Conservation (phyloP, 2,797 vertebrate species). For the Paratrypauchen microcephalus region DNA sequence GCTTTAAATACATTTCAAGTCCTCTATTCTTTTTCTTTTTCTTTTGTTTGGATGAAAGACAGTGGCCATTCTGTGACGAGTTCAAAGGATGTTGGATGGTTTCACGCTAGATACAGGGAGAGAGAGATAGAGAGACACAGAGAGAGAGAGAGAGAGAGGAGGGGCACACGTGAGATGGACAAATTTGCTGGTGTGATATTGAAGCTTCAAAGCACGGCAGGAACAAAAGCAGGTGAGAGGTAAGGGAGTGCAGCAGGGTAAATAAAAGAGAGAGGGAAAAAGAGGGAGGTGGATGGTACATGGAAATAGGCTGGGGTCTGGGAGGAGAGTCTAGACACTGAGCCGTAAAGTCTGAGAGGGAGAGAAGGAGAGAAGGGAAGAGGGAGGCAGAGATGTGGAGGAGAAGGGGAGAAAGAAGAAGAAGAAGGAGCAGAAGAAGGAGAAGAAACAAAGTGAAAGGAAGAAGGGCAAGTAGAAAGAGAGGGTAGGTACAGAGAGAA, state of each 20-base stretch:
- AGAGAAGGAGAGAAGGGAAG: background rate
- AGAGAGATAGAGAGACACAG: too few species aligned
- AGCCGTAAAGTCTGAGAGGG: slow-evolving; percentile 9
- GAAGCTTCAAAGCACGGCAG: slow-evolving; percentile 64
- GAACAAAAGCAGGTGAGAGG: slow-evolving; percentile 61
- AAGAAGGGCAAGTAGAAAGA: too few species aligned
- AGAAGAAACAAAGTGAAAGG: too few species aligned
- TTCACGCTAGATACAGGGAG: slow-evolving; percentile 4
- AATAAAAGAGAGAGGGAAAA: slow-evolving; percentile 51
- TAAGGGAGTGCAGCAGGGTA: background rate
- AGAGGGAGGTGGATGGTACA: slow-evolving; percentile 33
- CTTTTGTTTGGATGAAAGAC: slow-evolving; percentile 65
- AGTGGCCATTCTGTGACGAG: slow-evolving; percentile 62
- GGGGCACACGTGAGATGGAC: slow-evolving; percentile 39
- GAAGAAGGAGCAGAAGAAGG: too few species aligned
- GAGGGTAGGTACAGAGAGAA: too few species aligned
- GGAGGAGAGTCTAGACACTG: slow-evolving; percentile 43
- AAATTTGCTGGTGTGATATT: slow-evolving; percentile 57
- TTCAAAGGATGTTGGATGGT: slow-evolving; percentile 64
- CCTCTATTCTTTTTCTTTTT: slow-evolving; percentile 12
- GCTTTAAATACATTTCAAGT: slow-evolving; percentile 59
- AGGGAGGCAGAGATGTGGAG: too few species aligned
- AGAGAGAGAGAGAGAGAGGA: background rate
- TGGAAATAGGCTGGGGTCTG: slow-evolving; percentile 30
- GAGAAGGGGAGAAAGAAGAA: too few species aligned